phyloP scores from a whole-genome alignment of 2,113 vertebrate species.

The Macaca nemestrina region DNA sequence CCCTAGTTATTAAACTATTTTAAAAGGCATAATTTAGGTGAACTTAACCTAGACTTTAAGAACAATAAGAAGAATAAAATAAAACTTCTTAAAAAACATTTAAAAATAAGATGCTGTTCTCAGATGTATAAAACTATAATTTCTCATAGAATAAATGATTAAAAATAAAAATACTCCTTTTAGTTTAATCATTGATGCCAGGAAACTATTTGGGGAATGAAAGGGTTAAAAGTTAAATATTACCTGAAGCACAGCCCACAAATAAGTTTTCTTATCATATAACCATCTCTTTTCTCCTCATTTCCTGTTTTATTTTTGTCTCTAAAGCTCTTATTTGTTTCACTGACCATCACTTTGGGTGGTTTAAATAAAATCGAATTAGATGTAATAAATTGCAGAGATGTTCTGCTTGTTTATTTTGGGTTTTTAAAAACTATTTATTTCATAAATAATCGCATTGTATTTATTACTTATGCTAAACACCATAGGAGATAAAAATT shows the following conservation, averaged over 20 bases:
- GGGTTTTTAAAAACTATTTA: neutral
- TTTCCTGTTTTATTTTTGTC: slow-evolving; percentile 22
- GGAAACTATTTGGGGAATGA: neutral
- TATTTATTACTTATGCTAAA: slow-evolving; percentile 7
- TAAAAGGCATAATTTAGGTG: neutral
- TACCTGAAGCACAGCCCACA: neutral
- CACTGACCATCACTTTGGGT: slow-evolving; percentile 12
- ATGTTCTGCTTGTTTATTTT: slow-evolving; percentile 21
- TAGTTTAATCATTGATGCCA: slow-evolving; percentile 18
- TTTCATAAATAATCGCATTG: slow-evolving; percentile 28
- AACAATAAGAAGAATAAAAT: neutral
- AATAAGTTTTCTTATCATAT: neutral
- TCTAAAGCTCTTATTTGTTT: neutral
- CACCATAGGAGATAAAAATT: neutral
- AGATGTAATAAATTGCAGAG: neutral
- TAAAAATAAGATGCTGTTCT: neutral
- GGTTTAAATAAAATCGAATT: slow-evolving; percentile 48
- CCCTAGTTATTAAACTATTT: neutral
- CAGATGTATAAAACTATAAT: neutral
- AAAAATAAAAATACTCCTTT: slow-evolving; percentile 7
- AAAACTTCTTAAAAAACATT: slow-evolving; percentile 34
- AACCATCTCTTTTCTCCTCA: neutral
- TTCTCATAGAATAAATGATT: neutral
- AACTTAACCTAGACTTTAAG: slow-evolving; percentile 9
- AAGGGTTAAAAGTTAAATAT: slow-evolving; percentile 4